Percentiles rank a stretch among this genome's conserved stretches.
Conservation (phyloP, 2,797 vertebrate species). For the Lemur catta region DNA sequence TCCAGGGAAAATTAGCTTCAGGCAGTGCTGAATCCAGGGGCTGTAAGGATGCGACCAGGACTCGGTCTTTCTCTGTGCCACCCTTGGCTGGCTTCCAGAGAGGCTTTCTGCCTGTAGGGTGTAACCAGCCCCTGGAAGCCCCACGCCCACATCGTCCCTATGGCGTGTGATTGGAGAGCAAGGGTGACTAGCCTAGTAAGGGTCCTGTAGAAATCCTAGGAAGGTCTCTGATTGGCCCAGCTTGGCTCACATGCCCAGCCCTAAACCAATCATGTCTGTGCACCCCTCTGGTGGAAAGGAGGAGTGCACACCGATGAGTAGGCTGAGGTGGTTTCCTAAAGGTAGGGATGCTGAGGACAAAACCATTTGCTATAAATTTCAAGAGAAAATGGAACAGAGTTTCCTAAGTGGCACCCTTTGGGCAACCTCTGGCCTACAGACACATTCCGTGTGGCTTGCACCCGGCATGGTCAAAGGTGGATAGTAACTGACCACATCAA, state of each 20-base stretch:
- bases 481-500: background rate
- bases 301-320: background rate
- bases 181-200: background rate
- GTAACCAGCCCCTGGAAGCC: background rate
- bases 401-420: background rate
- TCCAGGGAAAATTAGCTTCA: background rate
- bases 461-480: background rate
- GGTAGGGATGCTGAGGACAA: background rate
- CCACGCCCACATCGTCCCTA: background rate
- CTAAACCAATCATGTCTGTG: background rate
- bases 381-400: background rate
- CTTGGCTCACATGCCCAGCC: background rate
- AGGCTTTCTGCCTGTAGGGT: background rate
- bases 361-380: background rate
- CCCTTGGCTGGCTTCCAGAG: background rate
- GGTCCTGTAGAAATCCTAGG: background rate
- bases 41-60: background rate
- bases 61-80: background rate
- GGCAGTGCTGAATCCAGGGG: background rate
- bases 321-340: background rate
- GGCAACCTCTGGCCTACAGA: background rate
- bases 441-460: background rate
- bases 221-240: background rate
- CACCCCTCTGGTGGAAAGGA: background rate
- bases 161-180: background rate